These are phyloP conservation scores for Alfaro cultratus DNA, from an alignment of 2,797 vertebrate genomes.

Conservation along the genomic window DNA sequence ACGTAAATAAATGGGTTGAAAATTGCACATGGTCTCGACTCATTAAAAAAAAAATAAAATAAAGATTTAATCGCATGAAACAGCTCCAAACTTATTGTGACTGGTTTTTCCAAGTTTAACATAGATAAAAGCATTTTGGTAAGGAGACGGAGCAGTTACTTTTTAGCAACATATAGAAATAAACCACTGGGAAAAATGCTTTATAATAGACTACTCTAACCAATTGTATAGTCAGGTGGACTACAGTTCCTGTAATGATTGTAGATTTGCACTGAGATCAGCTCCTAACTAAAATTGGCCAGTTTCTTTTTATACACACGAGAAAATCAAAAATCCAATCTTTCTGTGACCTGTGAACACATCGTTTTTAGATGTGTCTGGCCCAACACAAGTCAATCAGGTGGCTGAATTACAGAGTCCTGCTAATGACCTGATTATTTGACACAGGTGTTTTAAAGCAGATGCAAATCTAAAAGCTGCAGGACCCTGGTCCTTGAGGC, in stretches of 20 bases:
- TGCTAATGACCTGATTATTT: neutral
- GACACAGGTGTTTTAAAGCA: neutral
- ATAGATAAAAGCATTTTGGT: neutral
- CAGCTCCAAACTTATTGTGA: neutral
- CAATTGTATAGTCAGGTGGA: neutral
- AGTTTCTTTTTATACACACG: neutral
- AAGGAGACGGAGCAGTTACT: neutral
- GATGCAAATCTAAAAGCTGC: neutral
- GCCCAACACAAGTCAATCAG: neutral
- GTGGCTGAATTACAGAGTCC: too few relatives aligned
- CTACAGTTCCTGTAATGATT: neutral
- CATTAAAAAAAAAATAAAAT: accelerated
- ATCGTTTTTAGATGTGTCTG: neutral
- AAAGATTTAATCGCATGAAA: neutral
- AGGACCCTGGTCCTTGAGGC: neutral
- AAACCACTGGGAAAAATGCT: neutral
- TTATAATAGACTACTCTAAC: neutral
- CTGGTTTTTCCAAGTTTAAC: neutral
- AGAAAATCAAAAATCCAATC: neutral
- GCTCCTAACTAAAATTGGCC: neutral
- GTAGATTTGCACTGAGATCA: neutral
- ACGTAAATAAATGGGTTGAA: neutral
- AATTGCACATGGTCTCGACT: neutral
- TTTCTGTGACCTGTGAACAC: neutral
- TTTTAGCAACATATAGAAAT: neutral